Evolutionary conservation across 2,113 vertebrate species (phyloP).

Genomic region (Calidris pygmaea): DNA sequence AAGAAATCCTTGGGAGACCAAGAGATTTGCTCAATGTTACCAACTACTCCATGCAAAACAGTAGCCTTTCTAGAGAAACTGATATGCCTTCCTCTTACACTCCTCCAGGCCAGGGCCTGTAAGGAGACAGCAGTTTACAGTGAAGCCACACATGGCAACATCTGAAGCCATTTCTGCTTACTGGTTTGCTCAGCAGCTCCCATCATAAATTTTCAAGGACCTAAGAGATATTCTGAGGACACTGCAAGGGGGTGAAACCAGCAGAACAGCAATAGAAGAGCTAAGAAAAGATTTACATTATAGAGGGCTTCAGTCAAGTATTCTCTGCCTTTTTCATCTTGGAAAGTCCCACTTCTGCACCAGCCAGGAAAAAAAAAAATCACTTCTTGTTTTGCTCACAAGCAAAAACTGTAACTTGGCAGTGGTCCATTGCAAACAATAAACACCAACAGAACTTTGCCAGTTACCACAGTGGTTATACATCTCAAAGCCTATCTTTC

Average conservation of each 20-base stretch:
- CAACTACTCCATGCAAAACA: slow-evolving; percentile 24
- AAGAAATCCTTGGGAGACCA: slow-evolving; percentile 10
- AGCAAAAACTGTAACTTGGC: slow-evolving; percentile 2
- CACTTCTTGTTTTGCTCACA: slow-evolving; percentile 22
- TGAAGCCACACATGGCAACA: background rate
- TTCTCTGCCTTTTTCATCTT: background rate
- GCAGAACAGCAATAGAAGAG: background rate
- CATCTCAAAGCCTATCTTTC: background rate
- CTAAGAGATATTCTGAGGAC: background rate
- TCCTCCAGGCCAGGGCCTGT: background rate
- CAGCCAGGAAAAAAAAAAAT: background rate
- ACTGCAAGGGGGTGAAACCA: background rate
- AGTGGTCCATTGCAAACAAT: background rate
- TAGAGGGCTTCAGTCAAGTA: background rate
- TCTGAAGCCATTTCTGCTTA: background rate
- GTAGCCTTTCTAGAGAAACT: background rate
- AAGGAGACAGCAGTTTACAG: background rate
- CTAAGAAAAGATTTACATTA: background rate
- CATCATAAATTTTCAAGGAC: background rate
- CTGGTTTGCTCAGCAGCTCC: background rate
- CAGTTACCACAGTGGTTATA: background rate
- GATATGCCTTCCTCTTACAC: background rate
- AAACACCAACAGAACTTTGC: slow-evolving; percentile 1
- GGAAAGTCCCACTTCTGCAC: background rate
- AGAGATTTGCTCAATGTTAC: slow-evolving; percentile 13